Conservation (phyloP, 2,888 invertebrate genomes). For the Serrognathus titanus region DNA sequence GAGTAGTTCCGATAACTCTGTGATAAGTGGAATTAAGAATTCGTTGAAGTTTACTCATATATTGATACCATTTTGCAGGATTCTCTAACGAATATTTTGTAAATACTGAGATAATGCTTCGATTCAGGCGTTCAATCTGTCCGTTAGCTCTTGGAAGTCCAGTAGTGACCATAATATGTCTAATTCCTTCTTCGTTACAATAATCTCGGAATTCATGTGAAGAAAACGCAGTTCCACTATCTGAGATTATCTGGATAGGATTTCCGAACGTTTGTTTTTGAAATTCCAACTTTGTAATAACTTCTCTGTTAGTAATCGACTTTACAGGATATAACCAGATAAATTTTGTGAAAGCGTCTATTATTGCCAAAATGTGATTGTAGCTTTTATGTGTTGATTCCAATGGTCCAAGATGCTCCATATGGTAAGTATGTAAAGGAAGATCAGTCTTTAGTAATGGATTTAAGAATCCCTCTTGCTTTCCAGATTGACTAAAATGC, state of each 20-base stretch:
- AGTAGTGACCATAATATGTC: constrained; percentile 11
- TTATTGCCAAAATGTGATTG: constrained; percentile 22
- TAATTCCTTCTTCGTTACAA: constrained; percentile 36
- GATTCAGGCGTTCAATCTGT: too few relatives aligned
- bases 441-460: constrained; percentile 25
- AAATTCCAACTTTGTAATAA: constrained; percentile 20
- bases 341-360: constrained; percentile 35
- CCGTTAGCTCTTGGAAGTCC: too few relatives aligned
- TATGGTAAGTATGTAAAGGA: constrained; percentile 29
- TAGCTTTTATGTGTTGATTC: constrained; percentile 28
- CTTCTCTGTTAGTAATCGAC: constrained; percentile 22
- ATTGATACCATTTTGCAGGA: too few relatives aligned
- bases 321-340: too few relatives aligned
- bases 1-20: too few relatives aligned
- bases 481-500: constrained; percentile 26
- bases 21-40: too few relatives aligned
- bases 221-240: constrained; percentile 42
- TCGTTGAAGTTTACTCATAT: too few relatives aligned
- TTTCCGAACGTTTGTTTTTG: constrained; percentile 27
- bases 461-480: constrained; percentile 25
- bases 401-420: constrained; percentile 32
- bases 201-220: constrained; percentile 37
- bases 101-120: too few relatives aligned
- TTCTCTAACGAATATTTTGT: too few relatives aligned
- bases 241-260: constrained; percentile 17